phyloP scores from a whole-genome alignment of 2,797 vertebrate species.

The Gymnocypris eckloni region DNA sequence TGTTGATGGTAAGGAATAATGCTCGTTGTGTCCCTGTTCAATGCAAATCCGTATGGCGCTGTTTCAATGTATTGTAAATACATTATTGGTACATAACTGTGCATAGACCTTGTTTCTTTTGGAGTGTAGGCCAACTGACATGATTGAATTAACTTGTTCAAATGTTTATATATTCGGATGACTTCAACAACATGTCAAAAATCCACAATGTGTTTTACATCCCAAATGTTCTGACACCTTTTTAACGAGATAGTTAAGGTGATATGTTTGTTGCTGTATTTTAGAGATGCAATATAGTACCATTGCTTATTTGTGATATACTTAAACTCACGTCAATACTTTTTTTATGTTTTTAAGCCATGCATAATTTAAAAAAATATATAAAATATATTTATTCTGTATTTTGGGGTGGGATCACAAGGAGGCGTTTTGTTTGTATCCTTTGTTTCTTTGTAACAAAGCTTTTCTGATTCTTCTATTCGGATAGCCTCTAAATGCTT shows the following conservation, averaged over 20 bases:
- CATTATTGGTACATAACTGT: constrained; percentile 79
- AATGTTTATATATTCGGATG: constrained; percentile 49
- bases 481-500: constrained; percentile 80
- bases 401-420: constrained; percentile 18
- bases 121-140: constrained; percentile 72
- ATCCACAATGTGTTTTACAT: constrained; percentile 42
- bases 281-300: constrained; percentile 68
- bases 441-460: constrained; percentile 42
- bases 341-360: constrained; percentile 62
- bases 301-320: constrained; percentile 59
- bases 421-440: constrained; percentile 40
- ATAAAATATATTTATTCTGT: constrained; percentile 52
- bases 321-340: constrained; percentile 49
- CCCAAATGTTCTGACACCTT: constrained; percentile 51
- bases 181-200: constrained; percentile 48
- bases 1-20: constrained; percentile 81
- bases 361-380: constrained; percentile 44
- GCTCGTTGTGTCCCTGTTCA: constrained; percentile 81
- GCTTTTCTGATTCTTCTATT: constrained; percentile 74
- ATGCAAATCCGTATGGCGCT: constrained; percentile 79
- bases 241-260: constrained; percentile 48
- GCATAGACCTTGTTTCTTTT: constrained; percentile 75
- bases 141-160: constrained; percentile 45
- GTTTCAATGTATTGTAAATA: constrained; percentile 81
- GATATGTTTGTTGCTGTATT: constrained; percentile 41